Percentiles rank a stretch among this genome's conserved stretches.
These are phyloP conservation scores for Circaetus cinerascens DNA, from an alignment of 2,113 vertebrate species.

Conservation along the genomic window DNA sequence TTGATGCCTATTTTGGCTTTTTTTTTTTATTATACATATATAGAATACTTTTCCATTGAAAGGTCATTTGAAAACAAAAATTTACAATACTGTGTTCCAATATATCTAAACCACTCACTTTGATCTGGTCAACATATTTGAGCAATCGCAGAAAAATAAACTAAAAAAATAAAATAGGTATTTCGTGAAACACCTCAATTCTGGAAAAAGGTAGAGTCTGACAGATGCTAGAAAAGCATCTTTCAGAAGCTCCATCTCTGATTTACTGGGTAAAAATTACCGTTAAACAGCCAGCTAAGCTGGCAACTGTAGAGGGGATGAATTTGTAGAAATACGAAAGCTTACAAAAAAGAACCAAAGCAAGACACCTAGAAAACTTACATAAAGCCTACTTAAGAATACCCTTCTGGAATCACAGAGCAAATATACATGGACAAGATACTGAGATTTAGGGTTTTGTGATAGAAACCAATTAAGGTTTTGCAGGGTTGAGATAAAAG, in stretches of 20 bases:
- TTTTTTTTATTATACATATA: no score
- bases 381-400: background rate
- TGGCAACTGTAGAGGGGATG: background rate
- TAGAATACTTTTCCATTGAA: background rate
- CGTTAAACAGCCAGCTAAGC: background rate
- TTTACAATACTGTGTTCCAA: no score
- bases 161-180: background rate
- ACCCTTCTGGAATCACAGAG: background rate
- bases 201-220: background rate
- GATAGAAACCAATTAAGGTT: background rate
- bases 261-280: background rate
- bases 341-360: background rate
- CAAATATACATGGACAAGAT: background rate
- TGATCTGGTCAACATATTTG: background rate
- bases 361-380: background rate
- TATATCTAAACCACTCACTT: background rate
- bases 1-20: background rate
- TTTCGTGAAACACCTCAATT: background rate
- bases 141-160: background rate
- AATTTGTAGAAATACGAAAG: background rate
- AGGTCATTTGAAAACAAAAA: background rate
- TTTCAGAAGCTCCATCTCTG: background rate
- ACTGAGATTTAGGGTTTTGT: background rate
- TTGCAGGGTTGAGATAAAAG: background rate
- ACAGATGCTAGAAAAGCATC: background rate